phyloP scores from a whole-genome alignment of 2,113 vertebrate species.

The Bufo gargarizans region DNA sequence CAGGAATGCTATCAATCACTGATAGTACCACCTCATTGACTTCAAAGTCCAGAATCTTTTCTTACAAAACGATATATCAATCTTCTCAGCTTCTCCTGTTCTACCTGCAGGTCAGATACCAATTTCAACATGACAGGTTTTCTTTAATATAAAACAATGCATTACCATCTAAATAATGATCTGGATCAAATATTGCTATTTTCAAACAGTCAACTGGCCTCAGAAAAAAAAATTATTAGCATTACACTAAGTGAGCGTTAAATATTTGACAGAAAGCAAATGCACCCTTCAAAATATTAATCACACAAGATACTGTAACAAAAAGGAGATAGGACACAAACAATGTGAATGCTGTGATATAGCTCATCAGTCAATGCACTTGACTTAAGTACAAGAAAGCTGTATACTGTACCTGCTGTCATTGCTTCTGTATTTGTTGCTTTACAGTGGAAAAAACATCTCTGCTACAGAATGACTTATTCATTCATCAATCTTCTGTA shows the following conservation, averaged over 20 bases:
- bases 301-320: neutral
- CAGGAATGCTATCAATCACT: no score
- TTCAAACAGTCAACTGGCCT: no score
- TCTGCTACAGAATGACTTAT: conserved; percentile 26
- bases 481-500: conserved; percentile 28
- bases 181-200: neutral
- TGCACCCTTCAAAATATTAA: neutral
- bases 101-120: no score
- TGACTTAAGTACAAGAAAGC: neutral
- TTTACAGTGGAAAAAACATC: conserved; percentile 31
- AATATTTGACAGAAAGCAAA: neutral
- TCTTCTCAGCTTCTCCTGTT: no score
- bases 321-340: conserved; percentile 2
- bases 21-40: no score
- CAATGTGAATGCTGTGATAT: conserved; percentile 1
- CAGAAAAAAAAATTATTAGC: no score
- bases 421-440: conserved; percentile 34
- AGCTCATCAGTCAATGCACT: conserved; percentile 22
- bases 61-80: no score
- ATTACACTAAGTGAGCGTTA: no score
- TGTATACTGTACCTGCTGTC: conserved; percentile 28
- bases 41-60: no score
- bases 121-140: no score
- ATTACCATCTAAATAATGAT: neutral
- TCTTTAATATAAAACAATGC: neutral